Conservation (phyloP, 1,140 invertebrate genomes). For the Conus betulinus region DNA sequence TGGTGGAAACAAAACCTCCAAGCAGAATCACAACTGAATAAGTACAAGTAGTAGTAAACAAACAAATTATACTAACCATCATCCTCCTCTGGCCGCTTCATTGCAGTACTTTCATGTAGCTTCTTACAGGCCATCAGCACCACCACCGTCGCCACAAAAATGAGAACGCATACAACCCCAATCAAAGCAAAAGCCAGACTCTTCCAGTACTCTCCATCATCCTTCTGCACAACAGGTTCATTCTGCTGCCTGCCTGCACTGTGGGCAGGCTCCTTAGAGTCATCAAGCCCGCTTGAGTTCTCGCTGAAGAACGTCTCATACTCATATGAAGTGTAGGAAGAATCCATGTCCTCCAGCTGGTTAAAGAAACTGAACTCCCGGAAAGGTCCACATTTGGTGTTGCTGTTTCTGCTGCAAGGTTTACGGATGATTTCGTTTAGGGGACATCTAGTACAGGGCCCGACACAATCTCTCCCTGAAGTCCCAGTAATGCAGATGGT, state of each 20-base stretch:
- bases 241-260: not conserved
- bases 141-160: slow-evolving; percentile 49
- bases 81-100: slow-evolving; percentile 45
- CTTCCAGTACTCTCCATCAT: slow-evolving; percentile 54
- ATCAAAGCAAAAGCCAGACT: slow-evolving; percentile 55
- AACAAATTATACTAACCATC: slow-evolving; percentile 27
- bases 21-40: too few species aligned
- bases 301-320: not conserved
- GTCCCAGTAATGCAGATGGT: slow-evolving; percentile 32
- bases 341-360: slow-evolving; percentile 4
- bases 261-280: not conserved
- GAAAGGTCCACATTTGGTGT: slow-evolving; percentile 52
- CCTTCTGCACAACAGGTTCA: slow-evolving; percentile 41
- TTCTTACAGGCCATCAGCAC: slow-evolving; percentile 49
- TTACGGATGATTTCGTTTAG: slow-evolving; percentile 52
- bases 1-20: too few species aligned
- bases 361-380: slow-evolving; percentile 48
- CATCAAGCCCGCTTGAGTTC: not conserved
- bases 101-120: slow-evolving; percentile 35
- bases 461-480: not conserved
- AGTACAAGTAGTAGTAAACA: too few species aligned
- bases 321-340: not conserved
- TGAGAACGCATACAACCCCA: slow-evolving; percentile 52
- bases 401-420: slow-evolving; percentile 40
- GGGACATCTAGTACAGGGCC: slow-evolving; percentile 47